Evolutionary conservation across 2,113 vertebrate species (phyloP), one percentile per base, ranked within the genome.

Genomic region (Chlorodrepanis virens): DNA sequence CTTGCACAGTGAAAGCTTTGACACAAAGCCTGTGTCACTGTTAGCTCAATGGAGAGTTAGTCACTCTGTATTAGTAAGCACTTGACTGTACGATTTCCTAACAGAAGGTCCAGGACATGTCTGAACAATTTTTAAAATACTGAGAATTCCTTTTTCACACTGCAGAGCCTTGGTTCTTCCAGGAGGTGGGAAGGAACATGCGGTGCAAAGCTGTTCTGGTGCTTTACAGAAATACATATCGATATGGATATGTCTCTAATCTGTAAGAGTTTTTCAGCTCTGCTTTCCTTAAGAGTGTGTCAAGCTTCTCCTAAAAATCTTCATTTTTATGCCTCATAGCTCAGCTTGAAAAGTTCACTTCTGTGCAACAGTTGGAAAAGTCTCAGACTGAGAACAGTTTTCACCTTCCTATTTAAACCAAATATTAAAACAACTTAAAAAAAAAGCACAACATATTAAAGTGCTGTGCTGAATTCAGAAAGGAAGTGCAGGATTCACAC

Each of bases 51-150:
- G 82, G 64, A 86, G 91, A 78, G 35, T 97, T 96, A 96, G 59
- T 96, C 93, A 91, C 59, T 74, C 33, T 72, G 74, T 31, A 69
- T 94, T 96, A 95, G 53, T 81, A 96, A 92, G 68, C 67, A 80
- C 59, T 77, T 93, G 84, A 74, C 29, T 74, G 49, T 68, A 56
- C 59, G n/a, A 84, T 93, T 97, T 96, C 95, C 60, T 94, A 95
- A 93, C 59, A 93, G 92, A 93, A 87, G 49, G 71, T 70, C 29
- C 33, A 83, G 84, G 53, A 88, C 94, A 75, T 84, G 97, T 92
- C 95, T 94, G 91, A 93, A 96, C 94, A 90, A 37, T 83, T 90
- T 90, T 76, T 88, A 68, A 90, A 96, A 95, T 86, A 93, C 47
- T 37, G 11, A 94, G 29, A 94, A 96, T 87, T 91, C 88, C 75